Conservation (phyloP, 2,113 vertebrate species). For the Chaenogobius annularis region DNA sequence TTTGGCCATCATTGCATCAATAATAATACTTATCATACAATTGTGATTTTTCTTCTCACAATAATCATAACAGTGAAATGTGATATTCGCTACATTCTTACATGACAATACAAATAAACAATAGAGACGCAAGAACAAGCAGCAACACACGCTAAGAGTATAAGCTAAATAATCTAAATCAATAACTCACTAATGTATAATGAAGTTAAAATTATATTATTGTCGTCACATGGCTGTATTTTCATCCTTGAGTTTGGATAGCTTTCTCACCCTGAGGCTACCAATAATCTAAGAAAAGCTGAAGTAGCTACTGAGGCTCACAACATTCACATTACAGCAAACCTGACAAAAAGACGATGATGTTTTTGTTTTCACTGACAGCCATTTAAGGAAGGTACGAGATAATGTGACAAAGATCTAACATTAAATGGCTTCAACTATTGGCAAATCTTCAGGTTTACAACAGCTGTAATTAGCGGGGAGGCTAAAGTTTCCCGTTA, state of each 20-base stretch:
- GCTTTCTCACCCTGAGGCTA: neutral
- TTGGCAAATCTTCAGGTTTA: neutral
- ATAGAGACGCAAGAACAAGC: neutral
- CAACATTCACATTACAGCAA: neutral
- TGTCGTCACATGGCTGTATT: neutral
- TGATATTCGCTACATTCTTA: neutral
- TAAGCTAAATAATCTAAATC: neutral
- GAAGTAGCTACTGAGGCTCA: neutral
- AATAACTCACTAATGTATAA: neutral
- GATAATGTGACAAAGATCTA: neutral
- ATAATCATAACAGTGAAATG: neutral
- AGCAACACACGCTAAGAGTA: neutral
- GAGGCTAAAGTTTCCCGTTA: slow-evolving; percentile 13
- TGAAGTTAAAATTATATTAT: neutral
- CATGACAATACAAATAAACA: too few relatives aligned
- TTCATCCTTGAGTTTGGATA: neutral
- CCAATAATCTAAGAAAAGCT: slow-evolving; percentile 3
- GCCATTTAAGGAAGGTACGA: neutral
- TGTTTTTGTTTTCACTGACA: neutral
- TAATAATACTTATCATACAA: too few relatives aligned
- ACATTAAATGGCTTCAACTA: neutral
- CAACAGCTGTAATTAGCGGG: slow-evolving; percentile 4
- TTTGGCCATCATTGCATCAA: too few relatives aligned
- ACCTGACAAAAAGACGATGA: neutral
- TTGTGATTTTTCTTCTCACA: too few relatives aligned